A percentile compares a stretch with the other conserved stretches of the same genome.
These are phyloP conservation scores for Callipepla californica DNA, from an alignment of 2,113 vertebrate species.

Conservation along the genomic window DNA sequence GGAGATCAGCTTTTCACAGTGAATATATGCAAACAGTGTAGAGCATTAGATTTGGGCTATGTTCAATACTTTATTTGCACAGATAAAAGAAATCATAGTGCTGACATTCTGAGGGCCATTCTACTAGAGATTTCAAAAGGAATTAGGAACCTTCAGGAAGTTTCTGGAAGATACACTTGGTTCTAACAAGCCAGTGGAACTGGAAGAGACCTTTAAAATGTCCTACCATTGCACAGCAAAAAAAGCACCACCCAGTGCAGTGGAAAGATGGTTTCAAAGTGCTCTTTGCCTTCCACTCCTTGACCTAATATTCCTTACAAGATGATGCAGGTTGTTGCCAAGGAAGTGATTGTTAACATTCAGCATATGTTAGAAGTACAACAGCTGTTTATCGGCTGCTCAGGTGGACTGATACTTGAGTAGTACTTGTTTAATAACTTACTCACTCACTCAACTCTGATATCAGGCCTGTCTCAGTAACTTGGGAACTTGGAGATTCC, in stretches of 20 bases:
- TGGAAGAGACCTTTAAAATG: background rate
- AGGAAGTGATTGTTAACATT: background rate
- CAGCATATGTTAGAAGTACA: background rate
- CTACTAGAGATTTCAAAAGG: background rate
- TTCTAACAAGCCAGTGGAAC: background rate
- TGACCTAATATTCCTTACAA: background rate
- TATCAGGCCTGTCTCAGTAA: background rate
- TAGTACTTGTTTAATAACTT: background rate
- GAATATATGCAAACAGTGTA: background rate
- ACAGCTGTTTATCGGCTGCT: background rate
- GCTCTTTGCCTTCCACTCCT: background rate
- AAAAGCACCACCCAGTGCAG: background rate
- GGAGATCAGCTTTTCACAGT: background rate
- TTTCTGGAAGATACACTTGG: background rate
- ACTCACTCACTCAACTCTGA: background rate
- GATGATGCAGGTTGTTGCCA: background rate
- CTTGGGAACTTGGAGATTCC: rapidly evolving
- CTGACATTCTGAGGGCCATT: background rate
- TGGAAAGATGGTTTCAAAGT: background rate
- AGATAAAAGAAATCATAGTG: background rate
- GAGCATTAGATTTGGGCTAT: background rate
- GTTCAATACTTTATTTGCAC: background rate
- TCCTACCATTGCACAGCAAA: rapidly evolving
- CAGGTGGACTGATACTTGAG: background rate
- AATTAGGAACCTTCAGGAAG: background rate